These are phyloP conservation scores for Zosterops borbonicus DNA, from an alignment of 2,113 vertebrate genomes.

Conservation along the genomic window DNA sequence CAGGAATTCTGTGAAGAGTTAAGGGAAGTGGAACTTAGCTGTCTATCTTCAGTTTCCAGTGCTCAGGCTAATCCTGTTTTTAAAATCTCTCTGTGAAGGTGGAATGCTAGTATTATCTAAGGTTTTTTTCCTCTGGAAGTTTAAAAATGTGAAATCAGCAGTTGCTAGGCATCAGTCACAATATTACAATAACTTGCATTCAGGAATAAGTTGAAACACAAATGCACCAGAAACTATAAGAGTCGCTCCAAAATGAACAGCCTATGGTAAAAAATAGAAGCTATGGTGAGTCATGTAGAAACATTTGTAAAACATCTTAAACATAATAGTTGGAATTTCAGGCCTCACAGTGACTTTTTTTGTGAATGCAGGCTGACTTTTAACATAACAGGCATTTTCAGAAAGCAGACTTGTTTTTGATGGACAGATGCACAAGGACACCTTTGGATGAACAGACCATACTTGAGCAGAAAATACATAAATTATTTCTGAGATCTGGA, in stretches of 20 bases:
- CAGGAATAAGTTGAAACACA: not conserved
- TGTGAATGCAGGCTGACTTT: not conserved
- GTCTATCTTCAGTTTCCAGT: not conserved
- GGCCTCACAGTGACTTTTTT: not conserved
- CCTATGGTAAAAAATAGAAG: not conserved
- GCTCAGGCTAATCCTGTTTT: not conserved
- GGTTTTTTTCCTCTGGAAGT: constrained; percentile 6
- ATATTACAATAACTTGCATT: constrained; percentile 1
- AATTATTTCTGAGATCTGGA: not conserved
- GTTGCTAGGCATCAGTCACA: constrained; percentile 31
- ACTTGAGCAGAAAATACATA: not conserved
- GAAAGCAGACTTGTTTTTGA: not conserved
- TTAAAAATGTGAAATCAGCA: not conserved
- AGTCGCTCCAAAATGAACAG: not conserved
- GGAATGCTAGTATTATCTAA: not conserved
- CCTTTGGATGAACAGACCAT: not conserved
- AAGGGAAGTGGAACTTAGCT: not conserved
- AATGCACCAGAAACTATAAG: not conserved
- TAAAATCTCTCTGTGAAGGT: not conserved
- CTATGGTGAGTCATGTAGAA: not conserved
- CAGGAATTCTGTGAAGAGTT: not conserved
- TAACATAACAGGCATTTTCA: not conserved
- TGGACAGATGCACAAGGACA: not conserved
- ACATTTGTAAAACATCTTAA: not conserved
- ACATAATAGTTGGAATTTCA: not conserved